Evolutionary conservation across 2,113 vertebrate genomes (phyloP), one percentile per base, ranked within the genome.

Genomic region (Gadus macrocephalus): DNA sequence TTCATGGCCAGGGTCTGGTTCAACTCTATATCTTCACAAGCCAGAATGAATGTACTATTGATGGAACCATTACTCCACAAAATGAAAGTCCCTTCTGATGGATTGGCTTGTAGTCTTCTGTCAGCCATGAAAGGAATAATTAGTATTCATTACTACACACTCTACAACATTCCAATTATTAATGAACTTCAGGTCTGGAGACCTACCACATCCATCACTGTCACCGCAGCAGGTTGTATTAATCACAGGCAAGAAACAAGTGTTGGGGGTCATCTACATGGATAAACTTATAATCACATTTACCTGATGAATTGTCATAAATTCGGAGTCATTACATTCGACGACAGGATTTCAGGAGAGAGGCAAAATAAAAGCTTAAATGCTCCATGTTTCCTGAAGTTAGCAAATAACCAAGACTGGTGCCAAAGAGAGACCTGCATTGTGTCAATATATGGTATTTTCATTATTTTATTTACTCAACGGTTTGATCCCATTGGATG

Each of bases 71-170:
- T 98, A 99, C 95, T 95, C 92, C 93, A 97, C 93, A 95, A 98
- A 97, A 99, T 99, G 96, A 98, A 98, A 98, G 95, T 97, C 94
- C 91, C 85, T 82, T 88, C 94, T 98, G 96, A 99, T 98, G 92
- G 94, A 99, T 98, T 94, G 95, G 94, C 93, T 95, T 91, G 89
- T 87, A 89, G 93, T 93, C 95, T 93, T 92, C 93, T 93, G 93
- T 97, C 94, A 96, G 94, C 95, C 93, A 94, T 94, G 94, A 96
- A 98, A 95, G 93, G 92, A 96, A 93, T 95, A 98, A 98, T 98
- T 98, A 98, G 96, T 98, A 98, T 98, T 98, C 96, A 98, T 98
- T 97, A 95, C 96, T 96, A 96, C 92, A 94, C 95, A 96, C 95
- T 94, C 94, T 92, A 90, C 93, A 98, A 99, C 95, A 95, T 94